phyloP scores from a whole-genome alignment of 2,113 vertebrate genomes.

The Neodon shergylaensis region DNA sequence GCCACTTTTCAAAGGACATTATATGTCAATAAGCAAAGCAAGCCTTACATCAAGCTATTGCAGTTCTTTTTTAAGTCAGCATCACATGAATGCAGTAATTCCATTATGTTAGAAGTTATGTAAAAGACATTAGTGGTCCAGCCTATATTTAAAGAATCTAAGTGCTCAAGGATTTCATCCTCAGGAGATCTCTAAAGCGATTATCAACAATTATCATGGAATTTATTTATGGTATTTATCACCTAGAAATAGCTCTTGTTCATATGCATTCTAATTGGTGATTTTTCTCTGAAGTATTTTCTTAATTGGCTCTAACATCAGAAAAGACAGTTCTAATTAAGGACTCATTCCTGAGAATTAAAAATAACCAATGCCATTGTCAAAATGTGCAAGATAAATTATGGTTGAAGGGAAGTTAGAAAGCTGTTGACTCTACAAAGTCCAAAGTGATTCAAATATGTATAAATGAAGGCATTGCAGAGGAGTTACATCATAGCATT shows the following conservation, averaged over 20 bases:
- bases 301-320: conserved; percentile 55
- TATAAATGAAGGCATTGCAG: background rate
- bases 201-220: conserved; percentile 62
- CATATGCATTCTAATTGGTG: conserved; percentile 49
- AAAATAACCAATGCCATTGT: conserved; percentile 28
- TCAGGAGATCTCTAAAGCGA: conserved; percentile 45
- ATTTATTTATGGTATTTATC: conserved; percentile 51
- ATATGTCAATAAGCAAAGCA: conserved; percentile 34
- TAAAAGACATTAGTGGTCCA: conserved; percentile 4
- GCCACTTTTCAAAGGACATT: background rate
- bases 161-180: background rate
- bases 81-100: conserved; percentile 28
- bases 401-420: background rate
- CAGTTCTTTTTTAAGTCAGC: background rate
- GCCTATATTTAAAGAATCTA: conserved; percentile 33
- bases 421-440: background rate
- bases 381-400: conserved; percentile 47
- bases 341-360: conserved; percentile 47
- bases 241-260: conserved; percentile 32
- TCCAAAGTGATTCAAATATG: background rate
- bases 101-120: conserved; percentile 52
- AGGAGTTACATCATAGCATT: background rate
- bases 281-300: conserved; percentile 52
- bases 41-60: background rate
- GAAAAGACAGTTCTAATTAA: conserved; percentile 62